These are phyloP conservation scores for Pocillopora verrucosa DNA, from an alignment of 64 coral and sea anemone genomes.

Conservation along the genomic window DNA sequence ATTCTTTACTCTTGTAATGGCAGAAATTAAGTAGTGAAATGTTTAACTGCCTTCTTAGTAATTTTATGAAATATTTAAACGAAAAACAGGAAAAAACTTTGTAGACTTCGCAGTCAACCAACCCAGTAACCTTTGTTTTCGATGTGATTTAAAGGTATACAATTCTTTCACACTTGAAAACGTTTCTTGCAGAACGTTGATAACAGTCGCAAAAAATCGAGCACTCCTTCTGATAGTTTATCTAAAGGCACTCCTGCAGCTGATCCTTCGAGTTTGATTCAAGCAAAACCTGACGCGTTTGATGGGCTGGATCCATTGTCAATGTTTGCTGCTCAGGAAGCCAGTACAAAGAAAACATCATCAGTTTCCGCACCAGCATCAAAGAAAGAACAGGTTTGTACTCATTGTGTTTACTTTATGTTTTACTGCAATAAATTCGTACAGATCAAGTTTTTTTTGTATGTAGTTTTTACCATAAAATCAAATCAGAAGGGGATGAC, in stretches of 20 bases:
- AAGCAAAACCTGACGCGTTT: slow-evolving; percentile 50
- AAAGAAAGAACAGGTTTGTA: slow-evolving; percentile 57
- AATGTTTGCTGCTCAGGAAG: slow-evolving; percentile 88
- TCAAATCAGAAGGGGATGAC: too few relatives aligned
- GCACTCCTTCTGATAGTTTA: background rate
- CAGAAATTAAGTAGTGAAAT: too few relatives aligned
- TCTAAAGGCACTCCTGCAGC: slow-evolving; percentile 12
- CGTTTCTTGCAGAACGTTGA: slow-evolving; percentile 42
- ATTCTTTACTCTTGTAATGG: too few relatives aligned
- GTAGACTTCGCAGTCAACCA: too few relatives aligned
- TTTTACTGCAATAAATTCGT: too few relatives aligned
- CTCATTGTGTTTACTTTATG: background rate
- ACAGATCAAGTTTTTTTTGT: too few relatives aligned
- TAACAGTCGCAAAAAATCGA: slow-evolving; percentile 46
- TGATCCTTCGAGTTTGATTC: slow-evolving; percentile 48
- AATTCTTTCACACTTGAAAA: background rate
- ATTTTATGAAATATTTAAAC: too few relatives aligned
- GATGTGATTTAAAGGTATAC: too few relatives aligned
- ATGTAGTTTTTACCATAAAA: too few relatives aligned
- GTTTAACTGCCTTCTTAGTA: too few relatives aligned
- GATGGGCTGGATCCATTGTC: slow-evolving; percentile 93
- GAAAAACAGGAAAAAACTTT: too few relatives aligned
- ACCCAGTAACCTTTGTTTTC: too few relatives aligned
- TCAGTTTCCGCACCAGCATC: slow-evolving; percentile 28
- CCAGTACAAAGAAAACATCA: slow-evolving; percentile 33